Evolutionary conservation across 2,797 vertebrate species (phyloP), one percentile per base, ranked within the genome.

Genomic region (Fringilla coelebs): DNA sequence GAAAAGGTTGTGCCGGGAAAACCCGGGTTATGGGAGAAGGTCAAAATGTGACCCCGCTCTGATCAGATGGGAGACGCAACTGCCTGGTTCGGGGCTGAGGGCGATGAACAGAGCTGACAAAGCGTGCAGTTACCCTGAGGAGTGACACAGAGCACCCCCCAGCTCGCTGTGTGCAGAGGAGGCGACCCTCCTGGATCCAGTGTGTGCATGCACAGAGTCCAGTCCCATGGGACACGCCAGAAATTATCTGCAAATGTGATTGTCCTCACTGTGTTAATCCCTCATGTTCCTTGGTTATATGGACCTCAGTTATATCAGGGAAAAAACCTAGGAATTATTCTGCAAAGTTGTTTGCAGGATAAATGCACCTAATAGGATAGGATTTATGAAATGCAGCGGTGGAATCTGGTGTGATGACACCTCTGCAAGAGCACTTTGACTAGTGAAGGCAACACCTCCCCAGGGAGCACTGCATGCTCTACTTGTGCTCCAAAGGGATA

Each of bases 1-100:
- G 43, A 31, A 18, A 51, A 29, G 26, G 16, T 0, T 1, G 2
- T 25, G 51, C 28, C 4, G 54, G 82, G 31, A 63, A 63, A 77
- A 5, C 14, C 10, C 0, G 1, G 19, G 9, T 19, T 41, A 2
- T 3, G 55, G 55, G 32, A 31, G 28, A 14, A n/a, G 49, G 13
- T 19, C 24, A 6, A 54, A n/a, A 38, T 25, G 40, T 52, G 67
- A 26, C 12, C 31, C 36, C 4, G 2, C 45, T 52, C 38, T 54
- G 72, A 52, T 31, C 18, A 17, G 12, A 4, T 8, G 31, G n/a
- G 62, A 25, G 58, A 21, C 48, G 58, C 10, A 15, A 9, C 17
- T 51, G 17, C 10, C 43, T 4, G 1, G 14, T 55, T 63, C 31
- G 13, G 72, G 80, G 38, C 68, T 45, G 71, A 7, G 58, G 24